These are phyloP conservation scores for Sarcophaga carnaria DNA, from an alignment of 2,888 invertebrate genomes.

Conservation along the genomic window DNA sequence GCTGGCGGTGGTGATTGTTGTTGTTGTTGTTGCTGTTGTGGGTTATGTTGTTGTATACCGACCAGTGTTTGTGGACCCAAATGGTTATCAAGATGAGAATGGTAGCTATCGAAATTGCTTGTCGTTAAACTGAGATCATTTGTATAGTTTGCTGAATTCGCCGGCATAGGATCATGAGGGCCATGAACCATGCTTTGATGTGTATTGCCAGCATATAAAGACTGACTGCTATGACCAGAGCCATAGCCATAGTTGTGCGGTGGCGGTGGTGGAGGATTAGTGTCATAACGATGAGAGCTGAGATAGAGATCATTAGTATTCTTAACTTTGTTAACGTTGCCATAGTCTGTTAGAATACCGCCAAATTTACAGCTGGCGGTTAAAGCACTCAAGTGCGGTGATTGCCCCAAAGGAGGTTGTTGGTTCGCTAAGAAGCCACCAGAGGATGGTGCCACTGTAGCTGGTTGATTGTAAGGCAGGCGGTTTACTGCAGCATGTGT, in stretches of 20 bases:
- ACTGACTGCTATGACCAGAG: constrained; percentile 53
- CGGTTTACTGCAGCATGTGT: constrained; percentile 59
- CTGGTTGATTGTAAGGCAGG: constrained; percentile 39
- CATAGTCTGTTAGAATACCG: constrained; percentile 59
- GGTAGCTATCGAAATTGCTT: constrained; percentile 73
- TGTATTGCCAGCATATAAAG: constrained; percentile 37
- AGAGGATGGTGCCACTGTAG: background rate
- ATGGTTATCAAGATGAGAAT: constrained; percentile 45
- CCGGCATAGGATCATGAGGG: constrained; percentile 56
- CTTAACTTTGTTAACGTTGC: constrained; percentile 73
- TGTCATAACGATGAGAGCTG: constrained; percentile 71
- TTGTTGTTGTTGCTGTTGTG: constrained; percentile 58
- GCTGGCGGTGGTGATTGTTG: constrained; percentile 54
- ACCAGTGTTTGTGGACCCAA: constrained; percentile 19
- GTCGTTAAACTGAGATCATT: constrained; percentile 76
- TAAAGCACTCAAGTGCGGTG: constrained; percentile 55
- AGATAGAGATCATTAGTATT: constrained; percentile 76
- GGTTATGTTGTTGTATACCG: constrained; percentile 16
- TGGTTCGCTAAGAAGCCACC: constrained; percentile 35
- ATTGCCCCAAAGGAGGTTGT: constrained; percentile 42
- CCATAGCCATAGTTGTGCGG: constrained; percentile 50
- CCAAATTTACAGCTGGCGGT: constrained; percentile 62
- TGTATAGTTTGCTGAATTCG: constrained; percentile 45
- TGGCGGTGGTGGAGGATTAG: constrained; percentile 70
- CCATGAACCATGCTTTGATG: constrained; percentile 57